Evolutionary conservation across 1,140 invertebrate genomes (phyloP), one percentile per base, ranked within the genome.

Genomic region (Brachionus rotundiformis): DNA sequence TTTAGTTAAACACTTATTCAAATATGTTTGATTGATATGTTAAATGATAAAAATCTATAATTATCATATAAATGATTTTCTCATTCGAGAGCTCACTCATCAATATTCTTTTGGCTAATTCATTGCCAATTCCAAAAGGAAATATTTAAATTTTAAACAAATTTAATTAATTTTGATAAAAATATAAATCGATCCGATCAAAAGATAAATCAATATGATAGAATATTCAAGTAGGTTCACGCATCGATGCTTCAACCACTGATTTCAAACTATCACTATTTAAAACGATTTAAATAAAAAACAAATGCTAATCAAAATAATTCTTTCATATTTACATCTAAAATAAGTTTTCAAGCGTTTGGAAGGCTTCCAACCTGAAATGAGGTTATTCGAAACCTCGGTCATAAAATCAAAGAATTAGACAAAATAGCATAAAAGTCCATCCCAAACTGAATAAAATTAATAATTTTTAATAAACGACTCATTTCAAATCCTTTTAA

Each of bases 381-480:
- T 54, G 47, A 54, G 47, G 47, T 54, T 54, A 54, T 54, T 54
- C 19, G 47, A 54, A 54, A 54, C n/a, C 47, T 54, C 47, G 47
- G 47, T 54, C 47, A 54, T 54, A 54, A 54, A 54, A 54, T 39
- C 39, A 11, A 54, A 54, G 47, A 54, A 54, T 54, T 54, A 54
- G 47, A 23, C 47, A 54, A 54, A 54, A 63, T 63, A 63, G 25
- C 61, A 63, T 63, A 63, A 33, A 63, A 63, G 29, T 29, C 61
- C 61, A 63, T 63, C 61, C 23, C 5, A 8, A 19, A 54, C 6
- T 8, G 16, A 54, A 54, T 19, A 54, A 54, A 54, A 54, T 19
- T 19, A 54, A 54, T 23, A 19, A 19, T 31, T 63, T 63, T 63
- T 63, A 29, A 29, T 68, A 54, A 54, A 54, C 1, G n/a, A 68